Evolutionary conservation across 2,797 vertebrate species (phyloP).

Genomic region (Scarus forsteni): DNA sequence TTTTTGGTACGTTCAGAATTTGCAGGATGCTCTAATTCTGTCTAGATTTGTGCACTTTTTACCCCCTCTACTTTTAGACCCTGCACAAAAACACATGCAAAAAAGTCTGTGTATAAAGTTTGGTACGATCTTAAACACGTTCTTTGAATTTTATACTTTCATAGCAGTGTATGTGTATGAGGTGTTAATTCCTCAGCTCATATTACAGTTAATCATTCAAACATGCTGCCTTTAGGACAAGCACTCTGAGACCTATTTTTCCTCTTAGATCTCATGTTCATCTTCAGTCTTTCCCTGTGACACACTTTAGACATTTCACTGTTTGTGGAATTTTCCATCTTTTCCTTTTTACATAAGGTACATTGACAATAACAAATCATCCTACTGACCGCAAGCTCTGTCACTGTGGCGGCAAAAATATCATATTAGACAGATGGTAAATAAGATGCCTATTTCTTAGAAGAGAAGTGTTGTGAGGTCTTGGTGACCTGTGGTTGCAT

Average conservation of each 20-base stretch:
- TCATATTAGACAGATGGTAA: slow-evolving; percentile 28
- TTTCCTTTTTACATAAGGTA: slow-evolving; percentile 9
- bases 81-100: slow-evolving; percentile 1
- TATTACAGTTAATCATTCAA: slow-evolving; percentile 58
- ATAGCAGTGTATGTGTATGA: slow-evolving; percentile 24
- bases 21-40: slow-evolving; percentile 47
- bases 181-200: slow-evolving; percentile 45
- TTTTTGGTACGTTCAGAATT: slow-evolving; percentile 42
- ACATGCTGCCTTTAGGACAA: slow-evolving; percentile 49
- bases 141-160: slow-evolving; percentile 22
- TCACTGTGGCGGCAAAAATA: slow-evolving; percentile 21
- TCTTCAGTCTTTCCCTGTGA: slow-evolving; percentile 14
- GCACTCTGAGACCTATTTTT: slow-evolving; percentile 28
- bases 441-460: slow-evolving; percentile 38
- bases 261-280: slow-evolving; percentile 17
- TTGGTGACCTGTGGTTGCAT: slow-evolving; percentile 41
- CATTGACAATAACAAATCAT: slow-evolving; percentile 28
- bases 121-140: slow-evolving; percentile 1
- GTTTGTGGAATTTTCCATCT: slow-evolving; percentile 44
- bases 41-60: slow-evolving; percentile 39
- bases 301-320: slow-evolving; percentile 16
- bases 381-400: slow-evolving; percentile 36
- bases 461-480: slow-evolving; percentile 38
- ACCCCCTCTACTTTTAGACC: slow-evolving; percentile 11
- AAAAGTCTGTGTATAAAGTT: slow-evolving; percentile 1